Percentiles rank a stretch among this genome's conserved stretches.
phyloP scores from a whole-genome alignment of 2,888 invertebrate genomes.

The Melinopterus prodromus region DNA sequence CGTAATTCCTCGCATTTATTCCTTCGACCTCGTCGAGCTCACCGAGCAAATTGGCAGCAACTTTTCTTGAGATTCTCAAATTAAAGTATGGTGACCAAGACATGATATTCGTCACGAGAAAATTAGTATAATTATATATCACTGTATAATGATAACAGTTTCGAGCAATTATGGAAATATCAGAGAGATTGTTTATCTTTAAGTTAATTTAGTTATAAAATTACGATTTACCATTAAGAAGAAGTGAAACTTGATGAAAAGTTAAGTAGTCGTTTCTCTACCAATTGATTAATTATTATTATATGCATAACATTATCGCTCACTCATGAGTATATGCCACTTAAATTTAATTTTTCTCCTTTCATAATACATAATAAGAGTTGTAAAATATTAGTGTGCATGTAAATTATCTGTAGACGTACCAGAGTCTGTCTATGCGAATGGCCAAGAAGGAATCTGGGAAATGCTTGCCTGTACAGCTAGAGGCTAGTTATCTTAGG shows the following conservation, averaged over 20 bases:
- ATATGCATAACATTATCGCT: too few relatives aligned
- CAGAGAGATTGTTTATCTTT: neutral
- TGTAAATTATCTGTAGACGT: neutral
- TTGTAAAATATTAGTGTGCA: neutral
- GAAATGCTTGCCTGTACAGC: neutral
- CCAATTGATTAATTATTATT: too few relatives aligned
- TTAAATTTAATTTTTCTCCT: too few relatives aligned
- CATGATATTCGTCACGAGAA: neutral
- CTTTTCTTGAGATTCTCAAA: neutral
- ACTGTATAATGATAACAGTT: neutral
- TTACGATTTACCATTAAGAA: too few relatives aligned
- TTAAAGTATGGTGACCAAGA: neutral
- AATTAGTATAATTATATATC: neutral
- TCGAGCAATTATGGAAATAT: neutral
- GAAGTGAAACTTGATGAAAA: too few relatives aligned
- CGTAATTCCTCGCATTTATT: neutral
- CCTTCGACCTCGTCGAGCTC: neutral
- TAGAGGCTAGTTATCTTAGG: neutral
- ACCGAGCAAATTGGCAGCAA: neutral
- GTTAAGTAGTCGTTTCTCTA: too few relatives aligned
- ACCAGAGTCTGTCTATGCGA: neutral
- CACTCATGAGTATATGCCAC: too few relatives aligned
- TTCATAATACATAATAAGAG: too few relatives aligned
- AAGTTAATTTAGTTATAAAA: neutral
- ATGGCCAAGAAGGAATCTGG: neutral